Conservation (phyloP, 2,113 vertebrate species). For the Nematolebias whitei region DNA sequence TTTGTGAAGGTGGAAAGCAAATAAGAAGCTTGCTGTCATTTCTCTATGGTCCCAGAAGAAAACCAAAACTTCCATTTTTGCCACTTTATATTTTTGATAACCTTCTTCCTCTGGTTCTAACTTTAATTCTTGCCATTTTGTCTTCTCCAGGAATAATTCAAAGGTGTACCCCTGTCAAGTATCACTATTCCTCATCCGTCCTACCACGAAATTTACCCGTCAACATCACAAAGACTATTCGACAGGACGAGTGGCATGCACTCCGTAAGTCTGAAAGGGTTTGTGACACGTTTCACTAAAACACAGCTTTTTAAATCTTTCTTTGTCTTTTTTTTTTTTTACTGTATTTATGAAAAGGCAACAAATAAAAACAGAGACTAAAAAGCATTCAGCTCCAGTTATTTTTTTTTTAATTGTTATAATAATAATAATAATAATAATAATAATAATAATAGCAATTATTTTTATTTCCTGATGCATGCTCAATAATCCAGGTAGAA, state of each 20-base stretch:
- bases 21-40: conserved; percentile 27
- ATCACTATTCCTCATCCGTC: conserved; percentile 91
- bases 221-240: conserved; percentile 92
- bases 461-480: no score
- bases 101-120: conserved; percentile 20
- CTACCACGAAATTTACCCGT: conserved; percentile 87
- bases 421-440: no score
- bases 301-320: neutral
- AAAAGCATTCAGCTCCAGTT: neutral
- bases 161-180: conserved; percentile 87
- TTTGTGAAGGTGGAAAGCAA: conserved; percentile 31
- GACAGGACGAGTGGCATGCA: conserved; percentile 92
- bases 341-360: neutral
- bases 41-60: conserved; percentile 16
- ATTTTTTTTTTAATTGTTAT: neutral
- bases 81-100: no score
- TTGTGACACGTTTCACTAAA: neutral
- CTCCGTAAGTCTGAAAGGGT: conserved; percentile 84
- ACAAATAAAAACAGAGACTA: neutral
- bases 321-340: neutral
- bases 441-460: no score
- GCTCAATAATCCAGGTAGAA: no score
- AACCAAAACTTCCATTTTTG: no score
- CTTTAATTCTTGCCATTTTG: conserved; percentile 10
- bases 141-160: conserved; percentile 75